These are phyloP conservation scores for Piscicola geometra DNA, from an alignment of 2,888 invertebrate genomes.

Conservation along the genomic window DNA sequence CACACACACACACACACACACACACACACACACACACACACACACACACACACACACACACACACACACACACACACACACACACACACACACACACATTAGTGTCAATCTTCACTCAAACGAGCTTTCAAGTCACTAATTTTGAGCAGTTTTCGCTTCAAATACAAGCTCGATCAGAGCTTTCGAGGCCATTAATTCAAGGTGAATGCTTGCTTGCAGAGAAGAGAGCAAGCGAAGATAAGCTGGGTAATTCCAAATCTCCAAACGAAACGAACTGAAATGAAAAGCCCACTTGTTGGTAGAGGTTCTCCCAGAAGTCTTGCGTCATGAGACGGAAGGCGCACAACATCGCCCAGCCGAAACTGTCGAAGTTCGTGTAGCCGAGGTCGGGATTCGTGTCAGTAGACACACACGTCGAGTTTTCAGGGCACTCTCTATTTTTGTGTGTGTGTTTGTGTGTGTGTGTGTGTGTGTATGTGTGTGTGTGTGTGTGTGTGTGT, in stretches of 20 bases:
- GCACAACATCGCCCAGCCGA: constrained; percentile 92
- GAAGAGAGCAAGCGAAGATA: no score
- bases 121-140: no score
- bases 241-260: background rate
- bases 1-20: constrained; percentile 24
- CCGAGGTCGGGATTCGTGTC: constrained; percentile 92
- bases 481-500: no score
- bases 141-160: background rate
- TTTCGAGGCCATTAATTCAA: background rate
- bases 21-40: constrained; percentile 19
- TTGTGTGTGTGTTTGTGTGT: background rate
- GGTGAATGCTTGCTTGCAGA: background rate
- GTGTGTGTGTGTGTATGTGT: no score
- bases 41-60: constrained; percentile 25
- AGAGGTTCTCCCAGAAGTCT: constrained; percentile 97
- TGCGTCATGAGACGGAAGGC: constrained; percentile 98
- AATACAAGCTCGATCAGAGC: background rate
- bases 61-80: constrained; percentile 25
- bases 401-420: constrained; percentile 81
- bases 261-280: background rate
- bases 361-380: constrained; percentile 95
- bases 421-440: constrained; percentile 52
- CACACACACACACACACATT: constrained; percentile 21
- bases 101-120: no score
- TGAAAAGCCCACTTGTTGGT: constrained; percentile 72